These are phyloP conservation scores for Leptinotarsa defecta DNA, from an alignment of 1,140 invertebrate genomes.

Conservation along the genomic window DNA sequence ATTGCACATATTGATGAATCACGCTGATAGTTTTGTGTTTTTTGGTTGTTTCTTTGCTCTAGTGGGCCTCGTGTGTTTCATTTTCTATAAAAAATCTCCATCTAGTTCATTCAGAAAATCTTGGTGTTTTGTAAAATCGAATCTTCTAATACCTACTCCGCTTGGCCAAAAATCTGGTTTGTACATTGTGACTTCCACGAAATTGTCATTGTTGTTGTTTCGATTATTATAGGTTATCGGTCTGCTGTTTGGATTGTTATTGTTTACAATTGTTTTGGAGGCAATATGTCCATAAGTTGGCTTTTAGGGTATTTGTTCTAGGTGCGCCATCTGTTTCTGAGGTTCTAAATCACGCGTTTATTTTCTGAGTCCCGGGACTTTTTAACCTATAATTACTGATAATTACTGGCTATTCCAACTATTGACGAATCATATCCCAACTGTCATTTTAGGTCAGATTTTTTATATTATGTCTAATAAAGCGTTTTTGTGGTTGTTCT, in stretches of 20 bases:
- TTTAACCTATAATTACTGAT: no score
- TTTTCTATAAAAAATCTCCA: constrained; percentile 10
- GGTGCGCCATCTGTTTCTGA: neutral
- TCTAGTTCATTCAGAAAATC: constrained; percentile 18
- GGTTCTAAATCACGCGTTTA: neutral
- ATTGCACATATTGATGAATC: constrained; percentile 20
- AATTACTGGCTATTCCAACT: no score
- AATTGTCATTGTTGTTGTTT: no score
- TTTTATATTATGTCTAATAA: constrained; percentile 1
- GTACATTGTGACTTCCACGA: constrained; percentile 9
- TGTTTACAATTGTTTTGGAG: neutral
- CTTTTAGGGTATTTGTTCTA: neutral
- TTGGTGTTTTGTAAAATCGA: constrained; percentile 18
- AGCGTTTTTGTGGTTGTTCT: neutral
- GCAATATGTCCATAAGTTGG: neutral
- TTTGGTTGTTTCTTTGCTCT: constrained; percentile 13
- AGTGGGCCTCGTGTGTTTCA: neutral
- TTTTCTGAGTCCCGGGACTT: no score
- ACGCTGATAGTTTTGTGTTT: constrained; percentile 15
- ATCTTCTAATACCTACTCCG: constrained; percentile 12
- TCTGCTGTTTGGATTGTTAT: neutral
- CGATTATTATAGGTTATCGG: neutral
- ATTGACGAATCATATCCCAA: no score
- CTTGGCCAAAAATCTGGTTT: constrained; percentile 20
- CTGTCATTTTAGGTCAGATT: no score